Evolutionary conservation across 2,888 invertebrate species (phyloP), one percentile per base, ranked within the genome.

Genomic region (Siphonodentalium dalli): DNA sequence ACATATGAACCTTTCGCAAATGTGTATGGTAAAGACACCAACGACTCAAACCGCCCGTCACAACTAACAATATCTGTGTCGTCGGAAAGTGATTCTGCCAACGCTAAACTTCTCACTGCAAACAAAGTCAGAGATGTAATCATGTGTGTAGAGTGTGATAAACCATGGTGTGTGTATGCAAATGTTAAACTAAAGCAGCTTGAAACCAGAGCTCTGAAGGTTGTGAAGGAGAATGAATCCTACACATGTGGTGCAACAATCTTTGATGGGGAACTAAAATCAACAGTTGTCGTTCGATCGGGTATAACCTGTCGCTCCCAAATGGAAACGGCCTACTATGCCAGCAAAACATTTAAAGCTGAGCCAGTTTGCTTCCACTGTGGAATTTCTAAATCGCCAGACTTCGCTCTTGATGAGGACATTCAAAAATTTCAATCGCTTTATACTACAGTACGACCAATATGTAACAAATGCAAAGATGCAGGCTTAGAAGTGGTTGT

Each of bases 281-380:
- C 26, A 15, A 26, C 26, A 18, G 13, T 42, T 24, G 42, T 42
- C n/a, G 42, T 42, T 5, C 23, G 42, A 2, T 15, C n/a, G 28
- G 42, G 27, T 15, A n/a, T 42, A 5, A 42, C n/a, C 26, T 42
- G 42, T 26, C 13, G 28, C n/a, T 42, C 27, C 27, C 15, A 21
- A n/a, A 42, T 42, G 26, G 42, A 42, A 21, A 42, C 42, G 18
- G 15, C 26, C 13, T 42, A 42, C 42, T 42, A 42, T 26, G 42
- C 42, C n/a, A 21, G 42, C 18, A 11, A 26, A n/a, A n/a, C n/a
- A n/a, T n/a, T n/a, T n/a, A n/a, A n/a, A 20, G n/a, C 23, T 13
- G 13, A 38, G 23, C 39, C 15, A 15, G 21, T 38, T 18, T 38
- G 39, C 23, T 20, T 38, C n/a, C 39, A 38, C 20, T 38, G 39